These are phyloP conservation scores for Xylota segnis DNA, from an alignment of 2,888 invertebrate species.

Conservation along the genomic window DNA sequence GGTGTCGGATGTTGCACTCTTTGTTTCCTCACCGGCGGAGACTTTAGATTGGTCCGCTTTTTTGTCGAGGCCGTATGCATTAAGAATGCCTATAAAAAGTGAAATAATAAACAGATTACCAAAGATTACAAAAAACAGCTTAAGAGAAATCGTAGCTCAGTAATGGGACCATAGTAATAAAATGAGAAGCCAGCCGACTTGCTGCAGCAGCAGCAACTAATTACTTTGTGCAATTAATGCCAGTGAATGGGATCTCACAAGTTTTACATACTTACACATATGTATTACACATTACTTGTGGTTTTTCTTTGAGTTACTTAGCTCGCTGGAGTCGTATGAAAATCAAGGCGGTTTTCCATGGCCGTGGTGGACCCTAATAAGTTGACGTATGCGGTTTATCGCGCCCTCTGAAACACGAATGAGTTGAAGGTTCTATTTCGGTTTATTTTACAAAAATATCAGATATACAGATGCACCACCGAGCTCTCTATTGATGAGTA, in stretches of 20 bases:
- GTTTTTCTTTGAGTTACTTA: background rate
- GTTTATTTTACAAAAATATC: no score
- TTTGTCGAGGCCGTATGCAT: constrained; percentile 78
- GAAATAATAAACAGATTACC: constrained; percentile 11
- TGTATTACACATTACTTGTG: background rate
- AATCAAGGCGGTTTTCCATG: background rate
- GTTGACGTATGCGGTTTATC: no score
- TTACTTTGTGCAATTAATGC: background rate
- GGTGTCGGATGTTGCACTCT: constrained; percentile 76
- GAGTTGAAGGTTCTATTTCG: no score
- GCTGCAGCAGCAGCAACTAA: background rate
- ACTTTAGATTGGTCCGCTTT: constrained; percentile 76
- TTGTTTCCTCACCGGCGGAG: constrained; percentile 68
- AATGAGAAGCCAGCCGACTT: background rate
- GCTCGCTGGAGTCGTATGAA: background rate
- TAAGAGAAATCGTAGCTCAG: background rate
- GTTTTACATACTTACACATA: background rate
- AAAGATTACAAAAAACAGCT: background rate
- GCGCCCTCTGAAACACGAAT: no score
- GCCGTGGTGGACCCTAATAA: background rate
- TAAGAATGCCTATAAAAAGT: constrained; percentile 77
- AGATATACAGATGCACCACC: no score
- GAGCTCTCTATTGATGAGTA: no score
- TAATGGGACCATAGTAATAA: background rate
- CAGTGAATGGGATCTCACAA: background rate